A percentile compares a stretch with the other conserved stretches of the same genome.
Evolutionary conservation across 2,888 invertebrate species (phyloP).

Genomic region (Mechanitis mazaeus): DNA sequence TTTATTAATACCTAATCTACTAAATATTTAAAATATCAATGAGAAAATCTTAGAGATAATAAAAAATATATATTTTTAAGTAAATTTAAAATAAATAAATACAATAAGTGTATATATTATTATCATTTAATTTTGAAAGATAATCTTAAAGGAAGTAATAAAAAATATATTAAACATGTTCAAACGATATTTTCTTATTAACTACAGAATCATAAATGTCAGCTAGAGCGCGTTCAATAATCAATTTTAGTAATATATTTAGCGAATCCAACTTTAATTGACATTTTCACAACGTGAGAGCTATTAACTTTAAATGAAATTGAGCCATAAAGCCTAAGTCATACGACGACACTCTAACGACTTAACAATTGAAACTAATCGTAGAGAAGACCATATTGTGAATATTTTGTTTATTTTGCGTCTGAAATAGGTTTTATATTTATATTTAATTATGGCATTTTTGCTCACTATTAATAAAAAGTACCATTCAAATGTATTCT

Average conservation of each 20-base stretch:
- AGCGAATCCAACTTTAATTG: conserved; percentile 24
- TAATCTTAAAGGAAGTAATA: background rate
- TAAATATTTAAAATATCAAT: too few species aligned
- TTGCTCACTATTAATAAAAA: background rate
- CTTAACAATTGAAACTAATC: conserved; percentile 57
- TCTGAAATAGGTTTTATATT: conserved; percentile 1
- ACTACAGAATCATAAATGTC: conserved; percentile 3
- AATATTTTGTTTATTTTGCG: conserved; percentile 5
- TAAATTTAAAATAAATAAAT: too few species aligned
- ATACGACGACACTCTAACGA: conserved; percentile 35
- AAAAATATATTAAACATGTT: background rate
- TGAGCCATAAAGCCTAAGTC: conserved; percentile 27
- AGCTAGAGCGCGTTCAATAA: background rate
- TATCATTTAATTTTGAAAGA: background rate
- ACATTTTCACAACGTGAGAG: conserved; percentile 28
- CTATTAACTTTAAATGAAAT: conserved; percentile 25
- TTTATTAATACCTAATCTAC: too few species aligned
- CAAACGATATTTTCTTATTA: background rate
- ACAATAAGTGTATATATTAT: too few species aligned
- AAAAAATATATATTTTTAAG: too few species aligned
- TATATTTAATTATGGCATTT: too few species aligned
- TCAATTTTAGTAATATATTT: conserved; percentile 11
- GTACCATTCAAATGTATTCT: background rate
- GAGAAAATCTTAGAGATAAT: too few species aligned
- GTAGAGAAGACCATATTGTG: conserved; percentile 26